phyloP scores from a whole-genome alignment of 2,797 vertebrate genomes.

The Cirrhinus molitorella region DNA sequence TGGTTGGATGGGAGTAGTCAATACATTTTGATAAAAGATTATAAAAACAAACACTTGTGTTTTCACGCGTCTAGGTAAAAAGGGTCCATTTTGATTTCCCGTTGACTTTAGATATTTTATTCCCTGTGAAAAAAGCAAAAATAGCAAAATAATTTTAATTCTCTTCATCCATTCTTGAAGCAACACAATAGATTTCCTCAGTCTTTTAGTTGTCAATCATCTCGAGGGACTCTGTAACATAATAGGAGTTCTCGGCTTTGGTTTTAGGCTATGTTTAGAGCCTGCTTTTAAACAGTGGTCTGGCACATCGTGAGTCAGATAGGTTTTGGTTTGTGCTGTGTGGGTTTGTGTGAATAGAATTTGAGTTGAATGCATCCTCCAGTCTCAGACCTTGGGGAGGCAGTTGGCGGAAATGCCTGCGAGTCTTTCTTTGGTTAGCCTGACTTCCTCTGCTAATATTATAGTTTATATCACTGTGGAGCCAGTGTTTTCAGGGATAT shows the following conservation, averaged over 20 bases:
- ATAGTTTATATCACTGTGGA: conserved; percentile 26
- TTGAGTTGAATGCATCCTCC: conserved; percentile 42
- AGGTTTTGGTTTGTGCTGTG: conserved; percentile 53
- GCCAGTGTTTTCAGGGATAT: conserved; percentile 25
- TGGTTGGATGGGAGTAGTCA: neutral
- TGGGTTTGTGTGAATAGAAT: conserved; percentile 42
- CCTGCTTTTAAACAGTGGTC: conserved; percentile 38
- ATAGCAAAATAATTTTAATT: neutral
- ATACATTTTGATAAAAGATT: neutral
- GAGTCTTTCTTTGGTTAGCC: conserved; percentile 45
- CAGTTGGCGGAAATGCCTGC: conserved; percentile 37
- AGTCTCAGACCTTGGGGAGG: conserved; percentile 33
- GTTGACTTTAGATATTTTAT: neutral
- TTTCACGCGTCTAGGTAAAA: neutral
- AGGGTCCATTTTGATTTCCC: neutral
- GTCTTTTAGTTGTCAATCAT: conserved; percentile 33
- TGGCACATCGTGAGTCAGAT: conserved; percentile 46
- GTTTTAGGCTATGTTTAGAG: conserved; percentile 39
- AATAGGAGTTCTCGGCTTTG: conserved; percentile 2
- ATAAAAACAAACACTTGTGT: neutral
- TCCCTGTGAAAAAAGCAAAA: neutral
- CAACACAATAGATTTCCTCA: neutral
- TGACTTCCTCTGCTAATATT: conserved; percentile 52
- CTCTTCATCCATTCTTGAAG: neutral
- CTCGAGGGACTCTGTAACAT: neutral